Base-by-base conservation (phyloP, 2,888 invertebrate genomes). In the Atherix ibis region DNA sequence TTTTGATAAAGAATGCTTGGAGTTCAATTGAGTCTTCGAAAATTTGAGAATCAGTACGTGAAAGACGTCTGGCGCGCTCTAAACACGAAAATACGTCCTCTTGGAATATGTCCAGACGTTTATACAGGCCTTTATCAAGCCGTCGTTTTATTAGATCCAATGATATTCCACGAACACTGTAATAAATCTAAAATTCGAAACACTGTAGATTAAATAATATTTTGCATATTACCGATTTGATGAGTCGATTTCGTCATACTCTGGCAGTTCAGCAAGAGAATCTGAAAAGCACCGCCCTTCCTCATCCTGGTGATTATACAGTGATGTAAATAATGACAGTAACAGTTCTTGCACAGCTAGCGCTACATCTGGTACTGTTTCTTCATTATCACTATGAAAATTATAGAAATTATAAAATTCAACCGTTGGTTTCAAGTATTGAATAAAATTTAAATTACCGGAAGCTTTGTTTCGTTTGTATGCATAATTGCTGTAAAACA, bases 241-340 rank as follows among this genome's bases (percentile, higher is more conserved):
- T 14, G 70, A 73, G 46, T 76, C 74, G 16, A 72, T 47, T 26
- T 80, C 81, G 53, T 88, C 88, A 53, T 84, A 82, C 49, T 92
- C 91, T 0, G 88, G 82, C 16, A 94, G 59, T 53, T 97, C 97
- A 0, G 85, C 81, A 73, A 97, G 78, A 3, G 92, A 91, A 65
- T 97, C 95, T 2, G 91, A 88, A 59, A 83, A 94, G 53, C 94
- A 95, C 37, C 95, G 73, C 29, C 95, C 95, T 58, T 95, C 92
- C 48, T 88, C 87, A 54, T 97, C 95, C 62, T 92, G 89, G 56
- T 94, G 89, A 56, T 92, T 95, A 58, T 94, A 94, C 4, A 94
- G 77, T 1, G 82, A 78, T 10, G 91, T 91, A 56, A 97, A 95
- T 25, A 98, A 68, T 26, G 81, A 87, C 6, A 87, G 71, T 27